phyloP scores from a whole-genome alignment of 2,888 invertebrate genomes.

The Protonemura montana region DNA sequence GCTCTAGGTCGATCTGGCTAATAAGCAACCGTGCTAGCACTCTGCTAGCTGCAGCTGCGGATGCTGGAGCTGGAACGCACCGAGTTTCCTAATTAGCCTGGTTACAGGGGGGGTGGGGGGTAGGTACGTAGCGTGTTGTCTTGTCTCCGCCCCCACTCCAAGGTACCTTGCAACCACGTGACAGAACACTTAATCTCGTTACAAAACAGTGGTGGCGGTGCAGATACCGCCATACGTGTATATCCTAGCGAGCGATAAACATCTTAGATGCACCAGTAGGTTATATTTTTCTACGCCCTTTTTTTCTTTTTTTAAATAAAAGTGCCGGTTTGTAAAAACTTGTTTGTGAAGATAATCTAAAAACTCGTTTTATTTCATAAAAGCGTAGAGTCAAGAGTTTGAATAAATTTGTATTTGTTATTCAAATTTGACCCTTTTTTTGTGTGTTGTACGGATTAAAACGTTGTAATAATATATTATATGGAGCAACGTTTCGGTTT shows the following conservation, averaged over 20 bases:
- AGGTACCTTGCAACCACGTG: neutral
- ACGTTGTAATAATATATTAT: neutral
- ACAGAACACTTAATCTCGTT: conserved; percentile 38
- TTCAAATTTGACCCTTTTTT: neutral
- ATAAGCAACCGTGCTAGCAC: conserved; percentile 20
- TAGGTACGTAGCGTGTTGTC: neutral
- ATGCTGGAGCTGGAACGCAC: neutral
- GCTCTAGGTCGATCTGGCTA: conserved; percentile 19
- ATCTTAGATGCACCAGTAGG: neutral
- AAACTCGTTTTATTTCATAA: neutral
- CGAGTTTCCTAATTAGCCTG: conserved; percentile 27
- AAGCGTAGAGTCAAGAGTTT: neutral
- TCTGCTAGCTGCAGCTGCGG: conserved; percentile 1
- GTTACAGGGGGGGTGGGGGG: too few relatives aligned
- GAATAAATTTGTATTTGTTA: conserved; percentile 12
- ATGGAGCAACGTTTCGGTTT: neutral
- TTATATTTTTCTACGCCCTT: neutral
- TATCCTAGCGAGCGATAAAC: neutral
- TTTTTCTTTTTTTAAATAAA: neutral
- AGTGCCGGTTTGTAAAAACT: neutral
- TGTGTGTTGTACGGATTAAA: conserved; percentile 1
- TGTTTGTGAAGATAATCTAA: neutral
- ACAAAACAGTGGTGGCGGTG: conserved; percentile 17
- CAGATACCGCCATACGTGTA: neutral
- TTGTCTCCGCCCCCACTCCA: neutral